phyloP scores from a whole-genome alignment of 2,888 invertebrate genomes.

The Agonopterix alstromeriana region DNA sequence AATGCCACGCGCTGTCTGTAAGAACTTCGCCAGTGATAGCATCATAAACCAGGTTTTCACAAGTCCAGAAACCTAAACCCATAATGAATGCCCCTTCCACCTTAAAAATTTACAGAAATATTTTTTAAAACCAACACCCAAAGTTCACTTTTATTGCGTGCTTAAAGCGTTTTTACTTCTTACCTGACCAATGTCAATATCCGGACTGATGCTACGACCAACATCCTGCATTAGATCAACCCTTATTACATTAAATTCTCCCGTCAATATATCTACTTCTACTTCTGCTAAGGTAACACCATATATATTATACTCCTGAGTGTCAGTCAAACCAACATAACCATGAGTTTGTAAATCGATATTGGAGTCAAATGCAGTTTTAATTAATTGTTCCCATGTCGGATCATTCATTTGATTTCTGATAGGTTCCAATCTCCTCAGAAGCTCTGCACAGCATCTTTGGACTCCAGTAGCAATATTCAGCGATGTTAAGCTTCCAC shows the following conservation, averaged over 20 bases:
- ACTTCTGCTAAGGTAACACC: slow-evolving; percentile 80
- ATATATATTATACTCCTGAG: slow-evolving; percentile 74
- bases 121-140: not conserved
- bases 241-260: slow-evolving; percentile 79
- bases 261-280: slow-evolving; percentile 86
- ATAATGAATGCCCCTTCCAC: slow-evolving; percentile 86
- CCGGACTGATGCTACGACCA: slow-evolving; percentile 82
- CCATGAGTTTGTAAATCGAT: slow-evolving; percentile 73
- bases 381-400: slow-evolving; percentile 75
- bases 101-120: not conserved
- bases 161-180: slow-evolving; percentile 2
- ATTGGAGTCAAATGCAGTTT: slow-evolving; percentile 58
- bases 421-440: slow-evolving; percentile 46
- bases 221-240: slow-evolving; percentile 83
- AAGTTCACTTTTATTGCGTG: not conserved
- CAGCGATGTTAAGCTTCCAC: slow-evolving; percentile 76
- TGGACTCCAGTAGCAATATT: slow-evolving; percentile 36
- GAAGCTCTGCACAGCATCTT: slow-evolving; percentile 30
- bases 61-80: slow-evolving; percentile 85
- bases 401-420: slow-evolving; percentile 61
- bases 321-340: slow-evolving; percentile 55
- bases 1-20: slow-evolving; percentile 88
- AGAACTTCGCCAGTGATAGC: slow-evolving; percentile 79
- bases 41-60: slow-evolving; percentile 82
- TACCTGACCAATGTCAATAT: slow-evolving; percentile 82